Evolutionary conservation across 2,113 vertebrate species (phyloP).

Genomic region (Nibea albiflora): DNA sequence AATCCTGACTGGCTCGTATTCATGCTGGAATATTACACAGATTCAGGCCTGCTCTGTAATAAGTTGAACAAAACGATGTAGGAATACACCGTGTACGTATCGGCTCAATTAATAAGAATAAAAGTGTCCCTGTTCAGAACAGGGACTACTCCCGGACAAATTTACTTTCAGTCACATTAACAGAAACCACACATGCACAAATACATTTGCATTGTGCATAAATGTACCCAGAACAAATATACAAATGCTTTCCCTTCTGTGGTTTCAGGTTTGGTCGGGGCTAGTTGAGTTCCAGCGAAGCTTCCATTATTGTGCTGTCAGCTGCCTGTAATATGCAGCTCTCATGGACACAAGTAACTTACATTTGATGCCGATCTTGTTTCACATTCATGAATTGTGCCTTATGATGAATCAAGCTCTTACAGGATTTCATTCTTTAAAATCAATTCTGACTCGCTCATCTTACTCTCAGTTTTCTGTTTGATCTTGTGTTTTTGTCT

Average conservation of each 20-base stretch:
- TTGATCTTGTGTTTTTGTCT: not conserved
- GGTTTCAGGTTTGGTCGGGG: slow-evolving; percentile 11
- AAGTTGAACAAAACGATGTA: not conserved
- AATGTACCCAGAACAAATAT: not conserved
- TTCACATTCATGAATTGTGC: not conserved
- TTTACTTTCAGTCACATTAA: not conserved
- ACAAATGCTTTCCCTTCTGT: not conserved
- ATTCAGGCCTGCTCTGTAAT: no score
- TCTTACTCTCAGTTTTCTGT: not conserved
- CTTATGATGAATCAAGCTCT: not conserved
- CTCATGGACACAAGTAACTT: not conserved
- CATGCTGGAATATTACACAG: no score
- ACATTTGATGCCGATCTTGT: not conserved
- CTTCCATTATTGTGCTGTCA: slow-evolving; percentile 10
- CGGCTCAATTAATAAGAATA: not conserved
- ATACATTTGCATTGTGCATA: not conserved
- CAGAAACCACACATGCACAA: not conserved
- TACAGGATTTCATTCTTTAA: not conserved
- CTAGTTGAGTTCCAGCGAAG: slow-evolving; percentile 10
- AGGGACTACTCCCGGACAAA: not conserved
- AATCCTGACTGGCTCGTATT: no score
- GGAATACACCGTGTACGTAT: not conserved
- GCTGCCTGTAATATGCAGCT: slow-evolving; percentile 4
- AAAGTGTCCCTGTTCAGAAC: no score
- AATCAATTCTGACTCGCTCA: not conserved